Evolutionary conservation across 2,888 invertebrate genomes (phyloP), one percentile per base, ranked within the genome.

Genomic region (Thecocarcelia acutangulata): DNA sequence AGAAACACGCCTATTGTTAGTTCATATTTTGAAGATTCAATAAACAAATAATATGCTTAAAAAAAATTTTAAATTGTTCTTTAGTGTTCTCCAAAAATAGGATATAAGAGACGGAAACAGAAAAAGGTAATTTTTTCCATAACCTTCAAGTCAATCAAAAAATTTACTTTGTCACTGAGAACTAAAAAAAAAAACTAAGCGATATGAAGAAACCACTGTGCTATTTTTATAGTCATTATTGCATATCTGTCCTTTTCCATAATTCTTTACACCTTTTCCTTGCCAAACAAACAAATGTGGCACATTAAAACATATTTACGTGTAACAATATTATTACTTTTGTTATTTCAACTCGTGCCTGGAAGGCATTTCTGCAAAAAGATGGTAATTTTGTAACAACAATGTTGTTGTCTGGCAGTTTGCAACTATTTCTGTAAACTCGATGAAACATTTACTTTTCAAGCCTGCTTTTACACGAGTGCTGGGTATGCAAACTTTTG

Each of bases 281-380:
- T 58, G 9, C 17, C 33, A 33, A 9, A 1, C 33, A 5, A 1
- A 33, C 33, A 33, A 33, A 9, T 33, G 8, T 33, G 33, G 8
- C 3, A 8, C 33, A 33, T 9, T 33, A 33, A 33, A 33, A 33
- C 9, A 33, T 33, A 33, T 8, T 33, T 33, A 8, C 8, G 9
- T 33, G 33, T 33, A 8, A 8, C 4, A 3, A 24, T 13, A 12
- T 19, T 58, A 8, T 17, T 63, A 44, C 9, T 33, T 15, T 52
- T 42, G n/a, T 17, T 44, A 44, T 28, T 64, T 37, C 28, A 64
- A 28, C 63, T 70, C 69, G 68, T 70, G 77, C 69, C 77, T 42
- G 28, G 5, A 63, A 61, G 61, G 17, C 19, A 56, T 63, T 61
- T 56, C 37, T 3, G 11, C n/a, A 54, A 63, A 68, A 33, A 21